Evolutionary conservation across 2,113 vertebrate species (phyloP).

Genomic region (Chaetops frenatus): DNA sequence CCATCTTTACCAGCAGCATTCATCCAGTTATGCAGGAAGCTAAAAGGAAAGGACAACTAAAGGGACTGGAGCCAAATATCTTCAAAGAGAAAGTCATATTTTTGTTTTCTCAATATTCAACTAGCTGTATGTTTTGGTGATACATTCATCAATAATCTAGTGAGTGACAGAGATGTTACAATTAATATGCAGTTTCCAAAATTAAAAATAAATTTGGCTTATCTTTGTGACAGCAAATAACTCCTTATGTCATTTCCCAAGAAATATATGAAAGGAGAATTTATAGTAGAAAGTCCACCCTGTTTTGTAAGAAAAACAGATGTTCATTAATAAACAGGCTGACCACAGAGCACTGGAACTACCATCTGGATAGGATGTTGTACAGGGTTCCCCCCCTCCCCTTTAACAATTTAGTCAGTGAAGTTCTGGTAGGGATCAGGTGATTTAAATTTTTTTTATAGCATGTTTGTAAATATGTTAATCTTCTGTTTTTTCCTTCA

Average conservation of each 20-base stretch:
- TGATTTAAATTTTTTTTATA: background rate
- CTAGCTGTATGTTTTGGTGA: background rate
- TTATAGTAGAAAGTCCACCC: conserved; percentile 53
- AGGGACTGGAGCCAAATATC: background rate
- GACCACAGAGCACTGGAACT: conserved; percentile 42
- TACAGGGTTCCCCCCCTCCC: background rate
- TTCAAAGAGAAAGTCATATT: background rate
- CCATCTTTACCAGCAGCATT: background rate
- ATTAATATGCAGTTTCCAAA: conserved; percentile 15
- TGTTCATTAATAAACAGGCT: conserved; percentile 67
- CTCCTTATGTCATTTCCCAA: background rate
- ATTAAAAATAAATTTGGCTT: conserved; percentile 13
- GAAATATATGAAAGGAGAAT: conserved; percentile 49
- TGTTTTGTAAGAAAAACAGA: conserved; percentile 58
- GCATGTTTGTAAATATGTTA: background rate
- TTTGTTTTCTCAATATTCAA: background rate
- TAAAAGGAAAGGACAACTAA: conserved; percentile 8
- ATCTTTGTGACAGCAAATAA: background rate
- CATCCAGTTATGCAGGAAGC: background rate
- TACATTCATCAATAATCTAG: background rate
- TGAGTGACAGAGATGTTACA: background rate
- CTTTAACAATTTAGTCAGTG: conserved; percentile 31
- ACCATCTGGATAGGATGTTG: conserved; percentile 9
- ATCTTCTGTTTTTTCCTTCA: background rate
- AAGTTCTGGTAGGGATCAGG: conserved; percentile 33